Evolutionary conservation across 2,888 invertebrate species (phyloP), one percentile per base, ranked within the genome.

Genomic region (Eilema depressum): DNA sequence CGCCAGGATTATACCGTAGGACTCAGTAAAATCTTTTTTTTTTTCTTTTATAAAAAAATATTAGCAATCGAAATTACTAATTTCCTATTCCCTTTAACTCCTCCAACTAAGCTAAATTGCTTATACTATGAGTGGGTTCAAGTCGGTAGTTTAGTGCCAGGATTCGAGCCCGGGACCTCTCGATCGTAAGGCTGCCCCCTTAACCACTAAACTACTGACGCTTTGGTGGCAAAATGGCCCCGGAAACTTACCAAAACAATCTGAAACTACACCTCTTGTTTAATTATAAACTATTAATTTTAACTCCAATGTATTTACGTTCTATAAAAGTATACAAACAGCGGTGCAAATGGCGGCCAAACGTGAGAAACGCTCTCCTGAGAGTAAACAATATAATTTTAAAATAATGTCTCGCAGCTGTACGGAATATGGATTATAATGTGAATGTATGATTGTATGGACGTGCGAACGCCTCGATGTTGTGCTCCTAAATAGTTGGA

Each of bases 341-440:
- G 68, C 81, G 56, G 81, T 80, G 81, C 81, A 82, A 84, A 80
- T 79, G 56, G 71, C 75, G 77, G 73, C 74, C 74, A 82, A 79
- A 86, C 84, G 83, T 82, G 81, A 77, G 79, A 79, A 83, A 82
- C 83, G 68, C 71, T 61, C 70, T 66, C 66, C 71, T 11, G 53
- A 71, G 77, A 78, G 86, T 86, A 86, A 85, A 86, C 86, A 86
- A 80, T 84, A 86, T 86, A 83, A 86, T 85, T 86, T 86, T 85
- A 86, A 86, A 86, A 84, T 86, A 80, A 85, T 86, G 86, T 86
- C 86, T 81, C 83, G 66, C 86, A 85, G 83, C 83, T 86, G 86
- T 80, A 77, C 74, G 66, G 72, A 78, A 77, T 81, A 41, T 37
- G 53, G 66, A 81, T 79, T 79, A 74, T 81, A 77, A 81, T 71